A percentile compares a stretch with the other conserved stretches of the same genome.
phyloP scores from a whole-genome alignment of 2,888 invertebrate genomes.

The Imbricaverruca yamaguchii region DNA sequence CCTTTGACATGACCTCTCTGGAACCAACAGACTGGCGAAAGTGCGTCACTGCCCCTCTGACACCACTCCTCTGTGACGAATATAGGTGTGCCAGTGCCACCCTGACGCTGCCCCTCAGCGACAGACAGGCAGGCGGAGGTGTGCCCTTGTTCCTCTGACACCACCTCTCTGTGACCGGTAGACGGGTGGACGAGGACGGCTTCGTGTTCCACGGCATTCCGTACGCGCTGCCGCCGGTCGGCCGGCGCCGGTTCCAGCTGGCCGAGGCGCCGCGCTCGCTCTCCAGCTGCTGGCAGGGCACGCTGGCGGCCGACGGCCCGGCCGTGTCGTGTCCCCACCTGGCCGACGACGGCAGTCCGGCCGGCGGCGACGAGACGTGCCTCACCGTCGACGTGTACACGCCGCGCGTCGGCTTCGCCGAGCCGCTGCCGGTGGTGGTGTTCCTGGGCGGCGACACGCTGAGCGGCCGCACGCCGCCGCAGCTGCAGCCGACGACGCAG shows the following conservation, averaged over 20 bases:
- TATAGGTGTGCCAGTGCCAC: too few relatives aligned
- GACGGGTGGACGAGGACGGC: conserved; percentile 64
- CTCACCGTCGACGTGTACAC: conserved; percentile 73
- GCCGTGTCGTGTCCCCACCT: background rate
- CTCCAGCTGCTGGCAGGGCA: conserved; percentile 31
- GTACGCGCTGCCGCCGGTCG: conserved; percentile 37
- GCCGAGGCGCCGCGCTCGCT: conserved; percentile 32
- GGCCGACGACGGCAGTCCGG: conserved; percentile 28
- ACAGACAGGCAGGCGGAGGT: too few relatives aligned
- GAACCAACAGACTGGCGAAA: too few relatives aligned
- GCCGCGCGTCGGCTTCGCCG: conserved; percentile 67
- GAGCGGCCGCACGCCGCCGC: conserved; percentile 39
- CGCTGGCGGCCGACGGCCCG: conserved; percentile 28
- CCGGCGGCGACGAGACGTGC: conserved; percentile 66
- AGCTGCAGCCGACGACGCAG: conserved; percentile 24
- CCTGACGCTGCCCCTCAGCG: too few relatives aligned
- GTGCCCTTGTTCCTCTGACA: too few relatives aligned
- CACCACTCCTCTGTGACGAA: too few relatives aligned
- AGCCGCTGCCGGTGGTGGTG: conserved; percentile 72
- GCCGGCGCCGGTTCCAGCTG: conserved; percentile 28
- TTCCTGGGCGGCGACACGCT: conserved; percentile 70
- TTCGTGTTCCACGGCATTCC: conserved; percentile 46
- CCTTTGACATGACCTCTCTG: too few relatives aligned
- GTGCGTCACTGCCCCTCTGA: too few relatives aligned
- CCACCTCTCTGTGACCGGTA: conserved; percentile 38